Evolutionary conservation across 2,797 vertebrate genomes (phyloP).

Genomic region (Typhlichthys subterraneus): DNA sequence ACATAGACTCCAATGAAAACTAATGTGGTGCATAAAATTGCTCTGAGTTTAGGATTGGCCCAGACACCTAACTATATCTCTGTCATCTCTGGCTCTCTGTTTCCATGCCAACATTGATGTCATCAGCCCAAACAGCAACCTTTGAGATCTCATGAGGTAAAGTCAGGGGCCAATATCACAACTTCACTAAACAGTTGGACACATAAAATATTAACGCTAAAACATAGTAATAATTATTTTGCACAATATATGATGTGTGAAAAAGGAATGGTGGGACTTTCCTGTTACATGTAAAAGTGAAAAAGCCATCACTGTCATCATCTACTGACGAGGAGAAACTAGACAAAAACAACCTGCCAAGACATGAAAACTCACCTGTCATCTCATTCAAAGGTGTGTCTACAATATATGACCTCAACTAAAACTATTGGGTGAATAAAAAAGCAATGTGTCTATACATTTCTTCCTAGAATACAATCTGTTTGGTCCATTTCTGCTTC

Average conservation of each 20-base stretch:
- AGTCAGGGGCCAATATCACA: not conserved
- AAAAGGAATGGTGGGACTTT: too few relatives aligned
- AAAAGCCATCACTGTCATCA: not conserved
- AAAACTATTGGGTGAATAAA: not conserved
- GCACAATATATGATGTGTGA: too few relatives aligned
- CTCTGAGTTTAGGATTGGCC: conserved; percentile 12
- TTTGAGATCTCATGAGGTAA: not conserved
- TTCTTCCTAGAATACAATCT: not conserved
- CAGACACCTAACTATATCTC: conserved; percentile 16
- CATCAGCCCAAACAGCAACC: conserved; percentile 42
- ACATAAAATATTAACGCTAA: too few relatives aligned
- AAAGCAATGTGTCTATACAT: not conserved
- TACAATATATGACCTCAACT: not conserved
- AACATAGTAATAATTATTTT: too few relatives aligned
- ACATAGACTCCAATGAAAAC: not conserved
- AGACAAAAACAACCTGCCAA: not conserved
- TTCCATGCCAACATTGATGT: conserved; percentile 21
- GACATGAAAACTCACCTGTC: not conserved
- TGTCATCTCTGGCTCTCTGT: conserved; percentile 19
- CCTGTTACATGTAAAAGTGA: not conserved
- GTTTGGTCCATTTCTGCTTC: not conserved
- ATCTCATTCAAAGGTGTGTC: not conserved
- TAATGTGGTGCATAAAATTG: not conserved
- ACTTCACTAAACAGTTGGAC: not conserved
- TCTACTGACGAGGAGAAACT: not conserved